Evolutionary conservation across 2,113 vertebrate species (phyloP).

Genomic region (Tragulus kanchil): DNA sequence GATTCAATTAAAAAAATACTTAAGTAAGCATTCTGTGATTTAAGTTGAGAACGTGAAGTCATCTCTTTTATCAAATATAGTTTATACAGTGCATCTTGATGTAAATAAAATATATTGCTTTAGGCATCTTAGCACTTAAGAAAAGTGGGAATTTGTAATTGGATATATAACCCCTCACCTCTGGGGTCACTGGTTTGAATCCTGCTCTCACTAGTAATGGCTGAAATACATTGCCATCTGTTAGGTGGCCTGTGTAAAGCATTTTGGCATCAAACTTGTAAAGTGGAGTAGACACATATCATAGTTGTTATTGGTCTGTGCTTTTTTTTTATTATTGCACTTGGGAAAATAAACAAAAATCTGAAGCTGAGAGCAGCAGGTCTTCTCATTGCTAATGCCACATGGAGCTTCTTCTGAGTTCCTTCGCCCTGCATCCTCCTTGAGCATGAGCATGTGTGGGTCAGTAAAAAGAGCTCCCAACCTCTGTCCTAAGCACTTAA

Average conservation of each 20-base stretch:
- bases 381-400: neutral
- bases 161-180: slow-evolving; percentile 72
- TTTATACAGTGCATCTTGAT: slow-evolving; percentile 74
- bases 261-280: slow-evolving; percentile 46
- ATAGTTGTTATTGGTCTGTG: neutral
- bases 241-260: slow-evolving; percentile 65
- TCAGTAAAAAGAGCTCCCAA: neutral
- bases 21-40: slow-evolving; percentile 77
- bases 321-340: slow-evolving; percentile 9
- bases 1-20: slow-evolving; percentile 83
- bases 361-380: neutral
- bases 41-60: slow-evolving; percentile 70
- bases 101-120: slow-evolving; percentile 80
- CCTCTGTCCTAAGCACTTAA: neutral
- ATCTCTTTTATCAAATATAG: slow-evolving; percentile 79
- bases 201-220: slow-evolving; percentile 55
- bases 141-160: slow-evolving; percentile 78
- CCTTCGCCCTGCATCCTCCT: neutral
- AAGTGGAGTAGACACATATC: slow-evolving; percentile 38
- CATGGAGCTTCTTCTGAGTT: neutral
- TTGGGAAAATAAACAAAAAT: slow-evolving; percentile 54
- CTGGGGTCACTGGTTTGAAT: slow-evolving; percentile 76
- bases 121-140: slow-evolving; percentile 72
- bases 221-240: slow-evolving; percentile 66
- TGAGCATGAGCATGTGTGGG: neutral